phyloP scores from a whole-genome alignment of 2,113 vertebrate genomes.

The Aplodontia rufa region DNA sequence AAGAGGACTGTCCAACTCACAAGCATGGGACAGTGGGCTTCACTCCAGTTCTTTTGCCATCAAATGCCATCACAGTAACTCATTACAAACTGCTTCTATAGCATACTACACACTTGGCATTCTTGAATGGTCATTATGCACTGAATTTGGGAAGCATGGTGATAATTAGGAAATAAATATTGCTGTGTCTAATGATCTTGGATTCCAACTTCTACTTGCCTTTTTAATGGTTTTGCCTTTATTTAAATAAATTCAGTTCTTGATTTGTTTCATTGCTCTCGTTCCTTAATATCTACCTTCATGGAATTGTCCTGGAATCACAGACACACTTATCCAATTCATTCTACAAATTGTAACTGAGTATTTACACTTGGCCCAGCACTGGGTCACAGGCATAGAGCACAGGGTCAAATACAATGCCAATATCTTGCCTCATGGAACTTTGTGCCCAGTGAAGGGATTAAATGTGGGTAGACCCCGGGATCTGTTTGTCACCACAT shows the following conservation, averaged over 20 bases:
- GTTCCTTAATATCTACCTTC: not conserved
- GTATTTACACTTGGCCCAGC: not conserved
- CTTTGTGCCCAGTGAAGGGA: not conserved
- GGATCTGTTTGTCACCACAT: fast-evolving
- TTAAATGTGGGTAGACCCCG: not conserved
- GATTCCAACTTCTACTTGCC: not conserved
- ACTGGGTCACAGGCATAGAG: no score
- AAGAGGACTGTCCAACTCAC: no score
- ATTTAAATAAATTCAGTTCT: not conserved
- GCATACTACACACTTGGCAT: not conserved
- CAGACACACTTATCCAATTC: not conserved
- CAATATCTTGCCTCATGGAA: no score
- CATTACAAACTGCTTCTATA: not conserved
- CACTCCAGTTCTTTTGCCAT: not conserved
- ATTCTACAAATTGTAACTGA: not conserved
- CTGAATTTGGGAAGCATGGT: not conserved
- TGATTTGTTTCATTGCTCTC: not conserved
- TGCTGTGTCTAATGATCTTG: not conserved
- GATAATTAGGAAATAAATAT: not conserved
- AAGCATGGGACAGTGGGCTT: not conserved
- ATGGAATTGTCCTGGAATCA: not conserved
- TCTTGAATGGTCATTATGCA: not conserved
- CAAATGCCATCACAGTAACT: not conserved
- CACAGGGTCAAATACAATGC: not conserved
- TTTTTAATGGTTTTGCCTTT: not conserved